Percentiles rank a stretch among this genome's conserved stretches.
Conservation (phyloP, 2,113 vertebrate species). For the Leucosticte australis region DNA sequence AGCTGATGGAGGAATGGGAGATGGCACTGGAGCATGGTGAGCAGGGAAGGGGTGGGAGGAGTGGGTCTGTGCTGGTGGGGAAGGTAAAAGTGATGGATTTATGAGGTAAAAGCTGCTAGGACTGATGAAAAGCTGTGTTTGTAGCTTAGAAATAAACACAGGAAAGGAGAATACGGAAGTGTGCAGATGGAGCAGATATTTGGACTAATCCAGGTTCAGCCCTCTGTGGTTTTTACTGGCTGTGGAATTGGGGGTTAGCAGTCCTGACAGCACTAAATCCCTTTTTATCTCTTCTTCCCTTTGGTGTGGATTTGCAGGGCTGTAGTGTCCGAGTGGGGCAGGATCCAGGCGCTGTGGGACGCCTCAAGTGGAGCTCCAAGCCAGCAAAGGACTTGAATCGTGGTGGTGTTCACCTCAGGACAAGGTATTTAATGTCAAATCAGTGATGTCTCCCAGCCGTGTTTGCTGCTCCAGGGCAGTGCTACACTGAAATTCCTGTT, state of each 20-base stretch:
- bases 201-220: neutral
- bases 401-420: fast-evolving
- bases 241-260: neutral
- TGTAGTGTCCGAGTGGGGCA: fast-evolving
- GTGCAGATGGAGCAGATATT: neutral
- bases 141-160: neutral
- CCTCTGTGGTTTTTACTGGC: neutral
- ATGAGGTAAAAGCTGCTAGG: neutral
- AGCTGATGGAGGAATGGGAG: neutral
- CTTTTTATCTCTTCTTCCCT: neutral
- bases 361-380: neutral
- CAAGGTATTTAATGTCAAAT: neutral
- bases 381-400: fast-evolving
- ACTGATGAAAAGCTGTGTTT: neutral
- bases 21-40: neutral
- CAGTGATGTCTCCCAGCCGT: fast-evolving
- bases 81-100: neutral
- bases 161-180: neutral
- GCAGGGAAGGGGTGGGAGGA: neutral
- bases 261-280: neutral
- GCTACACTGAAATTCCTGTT: fast-evolving
- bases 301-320: neutral
- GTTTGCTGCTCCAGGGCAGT: fast-evolving
- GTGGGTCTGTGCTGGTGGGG: neutral
- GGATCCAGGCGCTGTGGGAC: fast-evolving